phyloP scores from a whole-genome alignment of 1,140 invertebrate species.

The Triops cancriformis region DNA sequence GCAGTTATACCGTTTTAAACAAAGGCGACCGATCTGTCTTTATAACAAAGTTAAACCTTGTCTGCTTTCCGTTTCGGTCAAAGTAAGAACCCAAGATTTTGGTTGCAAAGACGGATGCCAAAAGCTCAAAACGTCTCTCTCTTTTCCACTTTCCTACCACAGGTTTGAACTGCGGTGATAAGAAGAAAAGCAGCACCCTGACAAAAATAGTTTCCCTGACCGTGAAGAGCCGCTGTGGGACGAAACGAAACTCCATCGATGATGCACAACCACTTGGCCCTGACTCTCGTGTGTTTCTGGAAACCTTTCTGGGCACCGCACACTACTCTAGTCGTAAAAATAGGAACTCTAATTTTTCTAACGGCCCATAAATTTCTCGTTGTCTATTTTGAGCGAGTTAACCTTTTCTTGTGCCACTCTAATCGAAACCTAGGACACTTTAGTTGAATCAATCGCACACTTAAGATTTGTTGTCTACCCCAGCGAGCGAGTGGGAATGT shows the following conservation, averaged over 20 bases:
- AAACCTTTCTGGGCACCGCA: not conserved
- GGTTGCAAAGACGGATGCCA: not conserved
- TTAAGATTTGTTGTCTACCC: too few relatives aligned
- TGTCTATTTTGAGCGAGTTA: not conserved
- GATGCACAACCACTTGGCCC: not conserved
- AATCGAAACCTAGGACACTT: not conserved
- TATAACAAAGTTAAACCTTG: not conserved
- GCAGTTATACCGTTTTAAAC: too few relatives aligned
- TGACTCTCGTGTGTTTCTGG: not conserved
- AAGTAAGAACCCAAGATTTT: not conserved
- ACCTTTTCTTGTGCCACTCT: not conserved
- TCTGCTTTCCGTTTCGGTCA: not conserved
- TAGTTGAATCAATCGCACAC: not conserved
- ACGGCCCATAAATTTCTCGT: not conserved
- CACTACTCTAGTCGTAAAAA: not conserved
- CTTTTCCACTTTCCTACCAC: too few relatives aligned
- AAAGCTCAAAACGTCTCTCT: not conserved
- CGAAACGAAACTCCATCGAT: conserved; percentile 3
- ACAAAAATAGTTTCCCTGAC: conserved; percentile 1
- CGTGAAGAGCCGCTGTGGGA: not conserved
- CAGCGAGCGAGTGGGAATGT: too few relatives aligned
- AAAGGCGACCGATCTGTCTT: too few relatives aligned
- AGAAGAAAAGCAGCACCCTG: not conserved
- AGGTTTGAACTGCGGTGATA: not conserved
- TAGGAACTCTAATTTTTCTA: not conserved